Percentiles rank a stretch among this genome's conserved stretches.
phyloP scores from a whole-genome alignment of 2,797 vertebrate genomes.

The Muscicapa comitata region DNA sequence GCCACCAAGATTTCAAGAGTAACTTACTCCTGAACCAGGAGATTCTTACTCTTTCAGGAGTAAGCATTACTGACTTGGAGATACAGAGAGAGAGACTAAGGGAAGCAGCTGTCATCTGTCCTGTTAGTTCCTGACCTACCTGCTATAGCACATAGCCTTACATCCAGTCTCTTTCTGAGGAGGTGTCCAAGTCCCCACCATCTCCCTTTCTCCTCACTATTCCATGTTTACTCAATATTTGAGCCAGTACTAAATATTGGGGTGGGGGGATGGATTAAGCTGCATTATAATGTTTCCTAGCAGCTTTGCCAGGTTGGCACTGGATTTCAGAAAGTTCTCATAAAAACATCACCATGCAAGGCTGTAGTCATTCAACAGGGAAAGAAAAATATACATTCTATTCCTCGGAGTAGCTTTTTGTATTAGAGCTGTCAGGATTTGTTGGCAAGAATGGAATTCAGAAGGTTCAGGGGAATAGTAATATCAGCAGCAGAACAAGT shows the following conservation, averaged over 20 bases:
- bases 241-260: neutral
- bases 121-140: neutral
- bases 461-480: neutral
- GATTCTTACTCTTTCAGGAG: neutral
- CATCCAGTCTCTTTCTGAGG: neutral
- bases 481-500: neutral
- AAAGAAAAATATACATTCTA: neutral
- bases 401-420: constrained; percentile 24
- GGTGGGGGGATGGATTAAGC: neutral
- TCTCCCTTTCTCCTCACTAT: neutral
- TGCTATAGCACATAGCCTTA: neutral
- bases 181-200: neutral
- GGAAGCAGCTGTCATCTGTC: neutral
- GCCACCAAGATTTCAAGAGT: neutral
- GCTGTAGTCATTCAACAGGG: neutral
- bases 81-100: neutral
- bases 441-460: neutral
- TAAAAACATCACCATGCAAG: neutral
- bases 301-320: neutral
- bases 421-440: neutral
- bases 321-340: neutral
- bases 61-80: neutral
- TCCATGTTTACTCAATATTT: neutral
- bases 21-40: too few relatives aligned
- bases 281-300: neutral